These are phyloP conservation scores for Cuniculus paca DNA, from an alignment of 2,797 vertebrate species.

Conservation along the genomic window DNA sequence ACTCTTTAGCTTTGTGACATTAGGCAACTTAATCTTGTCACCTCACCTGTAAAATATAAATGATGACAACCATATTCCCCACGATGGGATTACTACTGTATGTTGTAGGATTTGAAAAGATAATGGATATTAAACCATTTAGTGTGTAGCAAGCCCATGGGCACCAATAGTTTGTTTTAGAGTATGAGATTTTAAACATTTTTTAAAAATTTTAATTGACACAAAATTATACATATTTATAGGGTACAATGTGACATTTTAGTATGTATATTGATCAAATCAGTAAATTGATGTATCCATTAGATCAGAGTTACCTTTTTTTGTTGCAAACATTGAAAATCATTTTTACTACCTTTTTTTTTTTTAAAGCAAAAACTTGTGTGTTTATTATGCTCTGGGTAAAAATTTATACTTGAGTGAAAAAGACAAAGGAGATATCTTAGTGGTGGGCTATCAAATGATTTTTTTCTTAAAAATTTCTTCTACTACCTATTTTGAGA, in stretches of 20 bases:
- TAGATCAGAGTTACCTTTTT: not conserved
- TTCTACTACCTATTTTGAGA: not conserved
- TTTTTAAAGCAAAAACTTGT: no score
- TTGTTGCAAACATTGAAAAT: not conserved
- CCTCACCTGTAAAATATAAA: not conserved
- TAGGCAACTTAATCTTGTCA: not conserved
- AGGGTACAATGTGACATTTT: not conserved
- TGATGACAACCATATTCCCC: not conserved
- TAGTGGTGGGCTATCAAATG: no score
- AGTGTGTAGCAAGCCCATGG: not conserved
- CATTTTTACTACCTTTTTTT: not conserved
- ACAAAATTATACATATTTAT: not conserved
- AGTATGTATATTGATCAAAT: not conserved
- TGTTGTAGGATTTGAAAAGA: conserved; percentile 20
- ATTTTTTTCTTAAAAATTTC: no score
- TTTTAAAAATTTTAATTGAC: not conserved
- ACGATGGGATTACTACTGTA: not conserved
- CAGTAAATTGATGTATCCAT: not conserved
- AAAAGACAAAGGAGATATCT: no score
- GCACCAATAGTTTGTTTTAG: conserved; percentile 45
- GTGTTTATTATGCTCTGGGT: no score
- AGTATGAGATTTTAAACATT: not conserved
- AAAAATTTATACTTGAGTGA: no score
- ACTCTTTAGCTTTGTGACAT: not conserved
- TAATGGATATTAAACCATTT: conserved; percentile 30